Conservation (phyloP, 2,888 invertebrate genomes). For the Drosophila kokeensis region DNA sequence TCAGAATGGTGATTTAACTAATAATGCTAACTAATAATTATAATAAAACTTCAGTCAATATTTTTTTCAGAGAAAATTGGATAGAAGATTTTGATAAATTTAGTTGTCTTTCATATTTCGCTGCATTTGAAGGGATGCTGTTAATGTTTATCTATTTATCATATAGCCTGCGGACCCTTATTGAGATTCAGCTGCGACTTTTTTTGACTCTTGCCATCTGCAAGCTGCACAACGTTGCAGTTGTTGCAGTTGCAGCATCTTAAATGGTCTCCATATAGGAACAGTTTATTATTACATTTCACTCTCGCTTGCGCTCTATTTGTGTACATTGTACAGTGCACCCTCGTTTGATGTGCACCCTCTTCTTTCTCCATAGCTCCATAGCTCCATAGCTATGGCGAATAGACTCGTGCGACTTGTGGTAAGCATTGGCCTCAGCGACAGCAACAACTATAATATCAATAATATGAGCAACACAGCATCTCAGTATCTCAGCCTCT, state of each 20-base stretch:
- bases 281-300: slow-evolving; percentile 44
- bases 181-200: slow-evolving; percentile 39
- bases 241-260: slow-evolving; percentile 18
- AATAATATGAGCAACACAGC: slow-evolving; percentile 27
- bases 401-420: slow-evolving; percentile 63
- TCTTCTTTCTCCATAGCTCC: not conserved
- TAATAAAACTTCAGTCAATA: not conserved
- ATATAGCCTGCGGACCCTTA: slow-evolving; percentile 10
- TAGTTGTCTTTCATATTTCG: not conserved
- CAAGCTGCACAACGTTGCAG: slow-evolving; percentile 24
- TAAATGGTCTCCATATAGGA: slow-evolving; percentile 13
- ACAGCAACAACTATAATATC: slow-evolving; percentile 23
- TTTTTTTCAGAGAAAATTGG: not conserved
- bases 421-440: slow-evolving; percentile 44
- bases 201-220: slow-evolving; percentile 27
- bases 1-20: not conserved
- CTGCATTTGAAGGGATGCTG: slow-evolving; percentile 7
- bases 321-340: slow-evolving; percentile 41
- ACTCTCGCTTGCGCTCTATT: slow-evolving; percentile 35
- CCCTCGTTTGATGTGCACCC: slow-evolving; percentile 40
- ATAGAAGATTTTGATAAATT: not conserved
- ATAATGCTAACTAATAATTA: not conserved
- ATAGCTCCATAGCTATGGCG: not conserved
- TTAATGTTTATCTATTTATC: slow-evolving; percentile 42
- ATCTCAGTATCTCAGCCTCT: not conserved